phyloP scores from a whole-genome alignment of 1,140 invertebrate genomes.

The Microplitis mediator region DNA sequence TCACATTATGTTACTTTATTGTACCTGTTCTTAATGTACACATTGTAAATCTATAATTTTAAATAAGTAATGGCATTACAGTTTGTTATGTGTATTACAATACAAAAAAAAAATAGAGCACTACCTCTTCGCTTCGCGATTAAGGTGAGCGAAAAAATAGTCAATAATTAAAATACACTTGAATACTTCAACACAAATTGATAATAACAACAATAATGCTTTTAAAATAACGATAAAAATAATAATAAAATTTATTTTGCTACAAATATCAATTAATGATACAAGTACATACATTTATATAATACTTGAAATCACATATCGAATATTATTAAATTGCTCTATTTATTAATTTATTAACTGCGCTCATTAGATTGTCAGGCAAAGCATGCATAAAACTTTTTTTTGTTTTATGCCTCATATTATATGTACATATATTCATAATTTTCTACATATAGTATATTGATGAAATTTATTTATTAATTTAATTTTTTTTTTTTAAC shows the following conservation, averaged over 20 bases:
- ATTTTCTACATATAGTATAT: slow-evolving; percentile 17
- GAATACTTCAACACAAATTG: too few species aligned
- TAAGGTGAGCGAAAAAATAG: too few species aligned
- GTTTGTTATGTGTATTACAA: slow-evolving; percentile 11
- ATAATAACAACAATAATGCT: too few species aligned
- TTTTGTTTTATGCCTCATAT: slow-evolving; percentile 23
- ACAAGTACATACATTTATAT: background rate
- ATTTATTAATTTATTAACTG: slow-evolving; percentile 11
- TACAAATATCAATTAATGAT: slow-evolving; percentile 7
- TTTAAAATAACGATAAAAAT: too few species aligned
- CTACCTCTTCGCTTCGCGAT: too few species aligned
- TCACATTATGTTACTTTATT: slow-evolving; percentile 24
- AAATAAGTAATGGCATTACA: slow-evolving; percentile 4
- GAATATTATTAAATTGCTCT: slow-evolving; percentile 23
- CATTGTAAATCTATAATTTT: background rate
- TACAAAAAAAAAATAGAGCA: background rate
- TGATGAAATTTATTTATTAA: background rate
- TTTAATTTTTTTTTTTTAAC: slow-evolving; percentile 10
- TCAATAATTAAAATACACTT: background rate
- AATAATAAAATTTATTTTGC: background rate
- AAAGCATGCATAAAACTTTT: slow-evolving; percentile 29
- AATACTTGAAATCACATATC: background rate
- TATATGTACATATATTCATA: slow-evolving; percentile 24
- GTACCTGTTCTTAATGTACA: slow-evolving; percentile 16
- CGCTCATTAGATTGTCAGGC: slow-evolving; percentile 30